Percentiles rank a stretch among this genome's conserved stretches.
Evolutionary conservation across 2,113 vertebrate species (phyloP).

Genomic region (Caracal caracal): DNA sequence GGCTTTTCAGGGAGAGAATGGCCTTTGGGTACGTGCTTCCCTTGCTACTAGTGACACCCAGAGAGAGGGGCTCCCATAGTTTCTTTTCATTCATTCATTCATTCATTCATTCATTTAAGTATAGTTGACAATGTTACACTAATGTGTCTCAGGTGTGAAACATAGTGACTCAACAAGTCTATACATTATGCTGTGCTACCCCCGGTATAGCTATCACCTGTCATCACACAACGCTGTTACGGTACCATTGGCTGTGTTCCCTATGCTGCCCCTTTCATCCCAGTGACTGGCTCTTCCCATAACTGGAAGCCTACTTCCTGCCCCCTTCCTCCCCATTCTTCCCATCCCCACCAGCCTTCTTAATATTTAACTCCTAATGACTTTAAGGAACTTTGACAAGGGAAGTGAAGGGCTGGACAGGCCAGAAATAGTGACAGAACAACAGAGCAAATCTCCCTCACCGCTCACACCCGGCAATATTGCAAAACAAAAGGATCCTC

Average conservation of each 20-base stretch:
- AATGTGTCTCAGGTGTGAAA: not conserved
- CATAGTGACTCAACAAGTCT: not conserved
- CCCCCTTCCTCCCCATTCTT: not conserved
- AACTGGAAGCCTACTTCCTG: not conserved
- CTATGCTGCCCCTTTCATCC: not conserved
- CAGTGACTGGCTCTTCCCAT: not conserved
- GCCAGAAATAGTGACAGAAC: not conserved
- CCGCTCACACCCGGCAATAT: not conserved
- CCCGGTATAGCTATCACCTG: not conserved
- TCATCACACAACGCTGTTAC: not conserved
- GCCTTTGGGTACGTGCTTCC: not conserved
- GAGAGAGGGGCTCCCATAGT: not conserved
- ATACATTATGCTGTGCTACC: not conserved
- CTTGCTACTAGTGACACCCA: not conserved
- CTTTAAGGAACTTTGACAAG: not conserved
- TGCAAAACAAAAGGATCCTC: not conserved
- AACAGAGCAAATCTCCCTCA: not conserved
- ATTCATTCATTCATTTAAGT: not conserved
- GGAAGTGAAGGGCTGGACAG: not conserved
- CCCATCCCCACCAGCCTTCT: not conserved
- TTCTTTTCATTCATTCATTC: not conserved
- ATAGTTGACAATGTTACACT: not conserved
- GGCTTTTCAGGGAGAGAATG: no score
- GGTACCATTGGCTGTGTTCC: not conserved
- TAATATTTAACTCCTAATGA: not conserved